Evolutionary conservation across 2,888 invertebrate species (phyloP), one percentile per base, ranked within the genome.

Genomic region (Siphonodentalium dalli): DNA sequence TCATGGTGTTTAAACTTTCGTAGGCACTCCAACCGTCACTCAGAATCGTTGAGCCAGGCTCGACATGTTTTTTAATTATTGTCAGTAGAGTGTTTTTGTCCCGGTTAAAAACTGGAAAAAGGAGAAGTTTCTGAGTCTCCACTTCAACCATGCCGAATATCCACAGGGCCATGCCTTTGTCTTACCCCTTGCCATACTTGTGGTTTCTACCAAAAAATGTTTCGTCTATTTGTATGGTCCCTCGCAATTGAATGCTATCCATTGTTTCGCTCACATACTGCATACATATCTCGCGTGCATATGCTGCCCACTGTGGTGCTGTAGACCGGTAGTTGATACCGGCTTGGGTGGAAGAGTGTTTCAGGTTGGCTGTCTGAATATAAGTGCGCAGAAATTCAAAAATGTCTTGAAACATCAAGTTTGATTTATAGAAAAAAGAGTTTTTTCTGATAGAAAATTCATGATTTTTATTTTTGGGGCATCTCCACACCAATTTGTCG

Each of bases 71-170:
- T 35, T 34, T 15, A 8, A 49, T 45, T 3, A 49, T 23, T 8
- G 40, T 43, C n/a, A 49, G 26, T 2, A 54, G 34, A 8, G 54
- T 49, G 6, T 21, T 34, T 0, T 40, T 15, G 7, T 20, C 23
- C 7, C 44, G 28, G 9, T 54, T 28, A 2, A 31, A 23, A 2
- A 49, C 49, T 3, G 43, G 54, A 27, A 49, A 54, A 3, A 45
- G 20, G 6, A 54, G 45, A 3, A 55, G 20, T 11, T 21, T 42
- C 35, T 59, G 55, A 8, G 37, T 26, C n/a, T n/a, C 6, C 20
- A 46, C 21, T 27, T 55, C 59, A 1, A 59, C 49, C 44, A 59
- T 43, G 4, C 55, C 59, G 28, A 59, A 48, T 3, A 59, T 44
- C 52, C 59, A 59, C 18, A 59, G 20, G 27, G 29, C 42, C 28